These are phyloP conservation scores for Candoia aspera DNA, from an alignment of 2,113 vertebrate genomes.

Conservation along the genomic window DNA sequence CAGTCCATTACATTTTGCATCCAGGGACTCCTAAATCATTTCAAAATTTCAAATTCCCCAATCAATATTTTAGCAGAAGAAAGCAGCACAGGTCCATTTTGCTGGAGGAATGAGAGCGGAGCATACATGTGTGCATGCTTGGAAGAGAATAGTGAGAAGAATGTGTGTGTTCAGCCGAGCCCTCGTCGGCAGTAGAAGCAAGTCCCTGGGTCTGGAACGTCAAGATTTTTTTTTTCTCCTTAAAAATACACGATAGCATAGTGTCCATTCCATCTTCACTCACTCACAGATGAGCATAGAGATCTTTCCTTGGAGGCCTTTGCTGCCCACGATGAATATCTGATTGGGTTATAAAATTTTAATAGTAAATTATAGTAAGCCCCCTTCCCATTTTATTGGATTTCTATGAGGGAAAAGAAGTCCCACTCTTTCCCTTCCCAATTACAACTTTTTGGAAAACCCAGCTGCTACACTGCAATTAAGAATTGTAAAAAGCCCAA, in stretches of 20 bases:
- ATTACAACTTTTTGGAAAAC: not conserved
- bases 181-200: not conserved
- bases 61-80: constrained; percentile 82
- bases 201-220: not conserved
- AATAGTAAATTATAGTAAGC: not conserved
- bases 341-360: not conserved
- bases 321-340: not conserved
- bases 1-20: constrained; percentile 76
- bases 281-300: not conserved
- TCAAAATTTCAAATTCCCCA: constrained; percentile 80
- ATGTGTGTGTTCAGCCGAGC: constrained; percentile 23
- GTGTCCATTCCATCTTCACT: not conserved
- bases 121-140: not conserved
- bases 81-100: constrained; percentile 62
- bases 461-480: not conserved
- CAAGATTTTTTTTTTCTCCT: not conserved
- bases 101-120: constrained; percentile 42
- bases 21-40: constrained; percentile 81
- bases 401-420: not conserved
- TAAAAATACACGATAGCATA: not conserved
- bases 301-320: not conserved
- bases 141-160: not conserved
- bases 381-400: not conserved
- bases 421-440: not conserved
- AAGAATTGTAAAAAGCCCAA: not conserved